A percentile compares a stretch with the other conserved stretches of the same genome.
Conservation (phyloP, 2,888 invertebrate species). For the Ditula angustiorana region DNA sequence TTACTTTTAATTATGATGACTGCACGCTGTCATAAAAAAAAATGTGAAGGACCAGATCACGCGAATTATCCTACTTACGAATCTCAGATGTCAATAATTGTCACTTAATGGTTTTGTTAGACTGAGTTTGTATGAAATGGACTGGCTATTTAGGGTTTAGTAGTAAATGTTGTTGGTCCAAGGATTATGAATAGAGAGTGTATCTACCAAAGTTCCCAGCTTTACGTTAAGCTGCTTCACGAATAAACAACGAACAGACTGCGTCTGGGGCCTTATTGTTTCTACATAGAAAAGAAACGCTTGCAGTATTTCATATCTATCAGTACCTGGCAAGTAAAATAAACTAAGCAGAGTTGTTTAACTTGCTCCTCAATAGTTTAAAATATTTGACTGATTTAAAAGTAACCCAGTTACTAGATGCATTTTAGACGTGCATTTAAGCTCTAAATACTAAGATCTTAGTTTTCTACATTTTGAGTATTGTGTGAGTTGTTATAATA, state of each 20-base stretch:
- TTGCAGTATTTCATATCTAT: constrained; percentile 24
- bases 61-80: constrained; percentile 1
- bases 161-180: constrained; percentile 9
- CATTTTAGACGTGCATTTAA: constrained; percentile 22
- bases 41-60: background rate
- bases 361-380: constrained; percentile 11
- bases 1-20: background rate
- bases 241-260: background rate
- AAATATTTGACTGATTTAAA: constrained; percentile 24
- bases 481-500: constrained; percentile 57
- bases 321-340: constrained; percentile 32
- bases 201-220: background rate
- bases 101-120: background rate
- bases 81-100: constrained; percentile 10
- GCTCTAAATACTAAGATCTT: constrained; percentile 21
- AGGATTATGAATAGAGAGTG: background rate
- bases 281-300: background rate
- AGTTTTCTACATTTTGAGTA: constrained; percentile 22
- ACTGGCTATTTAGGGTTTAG: background rate
- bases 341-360: constrained; percentile 1
- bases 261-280: background rate
- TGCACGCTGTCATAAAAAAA: background rate
- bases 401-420: constrained; percentile 21
- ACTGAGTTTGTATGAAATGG: constrained; percentile 9
- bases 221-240: background rate